Base-by-base conservation (phyloP, 2,888 invertebrate species). In the Agrenia bidenticulata region DNA sequence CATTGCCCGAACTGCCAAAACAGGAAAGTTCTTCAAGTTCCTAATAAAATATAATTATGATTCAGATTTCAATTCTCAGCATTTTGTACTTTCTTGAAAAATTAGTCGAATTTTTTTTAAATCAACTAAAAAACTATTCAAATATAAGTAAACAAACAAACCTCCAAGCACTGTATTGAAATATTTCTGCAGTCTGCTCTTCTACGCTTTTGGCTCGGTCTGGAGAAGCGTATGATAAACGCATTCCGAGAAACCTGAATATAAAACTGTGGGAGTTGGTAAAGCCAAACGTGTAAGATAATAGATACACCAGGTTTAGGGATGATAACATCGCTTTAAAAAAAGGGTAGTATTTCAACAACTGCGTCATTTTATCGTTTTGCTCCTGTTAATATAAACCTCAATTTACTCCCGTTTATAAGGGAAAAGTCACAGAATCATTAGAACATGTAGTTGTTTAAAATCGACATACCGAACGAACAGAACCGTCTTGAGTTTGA, bases 121-220 rank as follows among this genome's bases (percentile, higher is more conserved):
- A 2, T 51, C 51, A 21, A n/a, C n/a, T n/a, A n/a, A n/a, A n/a
- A n/a, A n/a, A n/a, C 17, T 7, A 49, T n/a, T 7, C 17, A 49
- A 21, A 27, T 19, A 13, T 11, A 7, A 49, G 49, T 50, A n/a
- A n/a, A n/a, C n/a, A n/a, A n/a, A n/a, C n/a, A 57, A 19, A 65
- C 71, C 27, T 63, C 69, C 72, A 72, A 11, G 56, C 41, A 11
- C 45, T 32, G 21, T 41, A 26, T 4, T 37, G 49, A 19, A 56
- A 67, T 27, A 72, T 60, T 24, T 72, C 69, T 1, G 69, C 59
- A n/a, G 49, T 37, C 41, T 69, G 66, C 9, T 45, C 54, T 37
- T 69, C 63, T 5, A 69, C 53, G 54, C 64, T 63, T 51, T 61
- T 39, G 5, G 23, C 23, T 41, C 69, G 59, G 11, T 64, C 62